Percentiles rank a stretch among this genome's conserved stretches.
These are phyloP conservation scores for Phyllostomus hastatus DNA, from an alignment of 2,113 vertebrate species.

Conservation along the genomic window DNA sequence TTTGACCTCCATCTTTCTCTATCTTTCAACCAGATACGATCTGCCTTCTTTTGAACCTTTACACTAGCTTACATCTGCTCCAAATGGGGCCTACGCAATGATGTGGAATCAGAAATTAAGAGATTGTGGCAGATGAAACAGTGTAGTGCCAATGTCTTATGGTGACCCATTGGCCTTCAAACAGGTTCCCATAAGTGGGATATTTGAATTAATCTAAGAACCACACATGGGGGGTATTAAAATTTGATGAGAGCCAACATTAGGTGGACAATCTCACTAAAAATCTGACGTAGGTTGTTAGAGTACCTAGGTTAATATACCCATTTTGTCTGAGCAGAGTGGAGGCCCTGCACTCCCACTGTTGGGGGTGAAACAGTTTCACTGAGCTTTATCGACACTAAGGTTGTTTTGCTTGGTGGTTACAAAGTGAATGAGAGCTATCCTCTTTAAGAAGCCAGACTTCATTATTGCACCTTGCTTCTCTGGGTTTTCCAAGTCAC, in stretches of 20 bases:
- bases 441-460: background rate
- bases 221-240: background rate
- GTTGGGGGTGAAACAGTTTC: background rate
- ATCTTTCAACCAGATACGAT: background rate
- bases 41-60: background rate
- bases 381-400: background rate
- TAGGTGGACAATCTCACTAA: background rate
- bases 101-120: background rate
- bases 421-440: background rate
- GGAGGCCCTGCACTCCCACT: background rate
- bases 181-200: background rate
- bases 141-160: background rate
- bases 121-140: background rate
- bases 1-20: background rate
- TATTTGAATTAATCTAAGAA: background rate
- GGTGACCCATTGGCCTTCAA: background rate
- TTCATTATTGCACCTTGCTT: background rate
- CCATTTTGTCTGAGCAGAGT: background rate
- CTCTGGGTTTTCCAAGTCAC: background rate
- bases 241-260: background rate
- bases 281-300: background rate
- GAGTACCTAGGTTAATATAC: rapidly evolving
- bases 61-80: background rate
- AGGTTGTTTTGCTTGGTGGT: background rate
- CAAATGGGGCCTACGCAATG: background rate